Evolutionary conservation across 2,797 vertebrate species (phyloP).

Genomic region (Malurus leucopterus): DNA sequence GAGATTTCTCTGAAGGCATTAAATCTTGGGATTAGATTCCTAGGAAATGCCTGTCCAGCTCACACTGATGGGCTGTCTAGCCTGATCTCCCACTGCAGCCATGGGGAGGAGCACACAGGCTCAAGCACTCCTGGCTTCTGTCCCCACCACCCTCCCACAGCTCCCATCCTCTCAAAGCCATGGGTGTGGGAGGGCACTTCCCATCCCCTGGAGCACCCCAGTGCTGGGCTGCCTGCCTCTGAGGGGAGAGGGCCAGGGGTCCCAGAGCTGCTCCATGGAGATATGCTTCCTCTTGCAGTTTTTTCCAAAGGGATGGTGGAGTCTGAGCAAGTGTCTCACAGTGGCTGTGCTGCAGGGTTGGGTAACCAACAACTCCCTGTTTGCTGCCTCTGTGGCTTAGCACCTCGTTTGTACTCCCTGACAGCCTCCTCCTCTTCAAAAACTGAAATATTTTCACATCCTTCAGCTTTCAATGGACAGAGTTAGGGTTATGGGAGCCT

Average conservation of each 20-base stretch:
- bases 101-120: not conserved
- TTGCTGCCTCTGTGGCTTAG: not conserved
- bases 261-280: not conserved
- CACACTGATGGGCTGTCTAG: not conserved
- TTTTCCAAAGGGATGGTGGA: not conserved
- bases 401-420: not conserved
- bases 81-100: not conserved
- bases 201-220: not conserved
- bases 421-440: not conserved
- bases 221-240: not conserved
- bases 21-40: not conserved
- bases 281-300: not conserved
- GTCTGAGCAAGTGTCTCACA: fast-evolving
- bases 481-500: not conserved
- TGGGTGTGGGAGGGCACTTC: not conserved
- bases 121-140: fast-evolving
- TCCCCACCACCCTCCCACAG: not conserved
- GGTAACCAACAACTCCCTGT: not conserved
- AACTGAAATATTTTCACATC: not conserved
- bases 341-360: not conserved
- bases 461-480: not conserved
- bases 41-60: not conserved
- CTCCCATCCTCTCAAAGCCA: not conserved
- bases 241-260: fast-evolving
- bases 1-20: not conserved